These are phyloP conservation scores for Perca schrenkii DNA, from an alignment of 2,113 vertebrate genomes.

Conservation along the genomic window DNA sequence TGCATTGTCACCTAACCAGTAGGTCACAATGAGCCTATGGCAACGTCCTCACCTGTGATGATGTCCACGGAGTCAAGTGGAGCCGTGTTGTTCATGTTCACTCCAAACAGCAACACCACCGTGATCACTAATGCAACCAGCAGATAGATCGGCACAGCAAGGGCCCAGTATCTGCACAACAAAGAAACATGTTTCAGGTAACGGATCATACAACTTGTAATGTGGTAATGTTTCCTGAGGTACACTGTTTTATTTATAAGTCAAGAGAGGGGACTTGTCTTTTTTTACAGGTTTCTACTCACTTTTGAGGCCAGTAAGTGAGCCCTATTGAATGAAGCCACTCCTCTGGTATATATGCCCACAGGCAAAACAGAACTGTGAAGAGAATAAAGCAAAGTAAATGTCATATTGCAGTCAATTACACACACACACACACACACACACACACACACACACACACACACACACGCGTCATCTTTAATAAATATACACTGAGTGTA, in stretches of 20 bases:
- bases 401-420: neutral
- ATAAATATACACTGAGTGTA: neutral
- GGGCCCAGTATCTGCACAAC: slow-evolving; percentile 91
- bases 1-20: neutral
- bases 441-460: neutral
- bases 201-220: neutral
- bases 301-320: slow-evolving; percentile 99
- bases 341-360: slow-evolving; percentile 93
- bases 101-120: slow-evolving; percentile 89
- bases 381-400: neutral
- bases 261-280: neutral
- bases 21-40: neutral
- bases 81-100: slow-evolving; percentile 95
- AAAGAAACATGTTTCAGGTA: neutral
- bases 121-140: slow-evolving; percentile 86
- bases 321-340: slow-evolving; percentile 94
- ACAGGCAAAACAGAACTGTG: slow-evolving; percentile 92
- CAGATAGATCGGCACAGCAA: slow-evolving; percentile 91
- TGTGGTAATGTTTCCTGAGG: neutral
- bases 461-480: neutral
- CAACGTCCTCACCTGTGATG: slow-evolving; percentile 87
- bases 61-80: slow-evolving; percentile 91
- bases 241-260: neutral
- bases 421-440: neutral
- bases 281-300: slow-evolving; percentile 69